Conservation (phyloP, 2,797 vertebrate genomes). For the Spheniscus humboldti region DNA sequence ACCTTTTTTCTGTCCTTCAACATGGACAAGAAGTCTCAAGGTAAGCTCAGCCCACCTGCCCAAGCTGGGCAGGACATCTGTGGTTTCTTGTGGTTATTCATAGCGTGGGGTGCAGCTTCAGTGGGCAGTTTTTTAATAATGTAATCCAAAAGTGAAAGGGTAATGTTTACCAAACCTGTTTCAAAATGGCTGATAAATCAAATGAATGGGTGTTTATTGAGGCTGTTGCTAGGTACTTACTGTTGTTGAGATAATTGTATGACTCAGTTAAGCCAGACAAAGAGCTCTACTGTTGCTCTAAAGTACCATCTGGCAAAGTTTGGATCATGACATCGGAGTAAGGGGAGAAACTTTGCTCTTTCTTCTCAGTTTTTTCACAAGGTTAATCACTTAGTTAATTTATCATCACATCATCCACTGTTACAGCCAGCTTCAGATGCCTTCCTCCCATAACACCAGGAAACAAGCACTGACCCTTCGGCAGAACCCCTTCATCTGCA, state of each 20-base stretch:
- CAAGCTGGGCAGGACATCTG: not conserved
- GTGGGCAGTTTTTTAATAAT: constrained; percentile 21
- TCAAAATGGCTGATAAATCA: constrained; percentile 59
- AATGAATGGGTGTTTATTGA: constrained; percentile 56
- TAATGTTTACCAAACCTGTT: constrained; percentile 44
- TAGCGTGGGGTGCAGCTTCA: not conserved
- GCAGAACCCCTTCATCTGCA: not conserved
- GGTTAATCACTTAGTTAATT: not conserved
- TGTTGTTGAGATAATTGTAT: constrained; percentile 60
- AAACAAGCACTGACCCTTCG: not conserved
- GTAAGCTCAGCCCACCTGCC: not conserved
- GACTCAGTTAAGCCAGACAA: constrained; percentile 59
- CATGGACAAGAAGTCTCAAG: not conserved
- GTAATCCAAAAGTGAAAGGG: constrained; percentile 26
- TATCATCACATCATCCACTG: not conserved
- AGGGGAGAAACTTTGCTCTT: not conserved
- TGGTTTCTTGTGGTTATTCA: not conserved
- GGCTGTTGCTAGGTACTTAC: constrained; percentile 46
- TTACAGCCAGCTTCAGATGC: not conserved
- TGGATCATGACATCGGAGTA: not conserved
- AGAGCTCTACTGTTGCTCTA: constrained; percentile 42
- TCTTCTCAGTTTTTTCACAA: not conserved
- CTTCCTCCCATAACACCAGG: not conserved
- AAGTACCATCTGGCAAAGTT: not conserved
- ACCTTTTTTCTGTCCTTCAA: not conserved